Conservation (phyloP, 1,140 invertebrate species). For the Rhizoglyphus robini region DNA sequence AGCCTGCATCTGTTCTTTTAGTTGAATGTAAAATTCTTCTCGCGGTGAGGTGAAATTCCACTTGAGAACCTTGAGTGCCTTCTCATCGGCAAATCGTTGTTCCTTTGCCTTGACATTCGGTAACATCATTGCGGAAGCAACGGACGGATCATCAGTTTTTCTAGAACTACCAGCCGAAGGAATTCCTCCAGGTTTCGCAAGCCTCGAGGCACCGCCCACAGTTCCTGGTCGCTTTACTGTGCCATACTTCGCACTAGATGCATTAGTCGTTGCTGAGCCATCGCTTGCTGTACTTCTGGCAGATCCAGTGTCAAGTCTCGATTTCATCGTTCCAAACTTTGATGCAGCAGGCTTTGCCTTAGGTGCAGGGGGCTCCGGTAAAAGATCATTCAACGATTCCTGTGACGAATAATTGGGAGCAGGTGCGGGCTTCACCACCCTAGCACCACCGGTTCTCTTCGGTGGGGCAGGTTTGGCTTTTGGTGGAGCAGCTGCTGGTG, state of each 20-base stretch:
- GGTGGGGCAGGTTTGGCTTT: background rate
- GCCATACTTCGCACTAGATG: background rate
- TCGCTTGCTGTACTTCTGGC: background rate
- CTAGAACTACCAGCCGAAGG: background rate
- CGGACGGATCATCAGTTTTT: background rate
- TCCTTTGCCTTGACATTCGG: conserved; percentile 49
- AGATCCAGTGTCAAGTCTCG: background rate
- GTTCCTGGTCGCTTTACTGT: background rate
- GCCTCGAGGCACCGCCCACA: background rate
- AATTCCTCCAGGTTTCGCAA: background rate
- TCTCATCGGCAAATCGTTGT: conserved; percentile 78
- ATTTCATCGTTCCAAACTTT: conserved; percentile 7
- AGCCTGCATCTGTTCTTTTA: conserved; percentile 76
- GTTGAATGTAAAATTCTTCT: conserved; percentile 79
- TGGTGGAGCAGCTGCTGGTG: conserved; percentile 9
- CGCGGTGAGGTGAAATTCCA: conserved; percentile 91
- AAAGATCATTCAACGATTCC: conserved; percentile 4
- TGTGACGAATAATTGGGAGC: background rate
- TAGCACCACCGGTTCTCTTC: background rate
- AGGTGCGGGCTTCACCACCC: background rate
- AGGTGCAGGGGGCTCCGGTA: background rate
- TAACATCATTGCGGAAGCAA: background rate
- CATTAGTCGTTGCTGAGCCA: no score
- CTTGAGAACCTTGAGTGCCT: conserved; percentile 72
- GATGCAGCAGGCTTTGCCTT: background rate